Conservation (phyloP, 2,797 vertebrate genomes). For the Alosa sapidissima region DNA sequence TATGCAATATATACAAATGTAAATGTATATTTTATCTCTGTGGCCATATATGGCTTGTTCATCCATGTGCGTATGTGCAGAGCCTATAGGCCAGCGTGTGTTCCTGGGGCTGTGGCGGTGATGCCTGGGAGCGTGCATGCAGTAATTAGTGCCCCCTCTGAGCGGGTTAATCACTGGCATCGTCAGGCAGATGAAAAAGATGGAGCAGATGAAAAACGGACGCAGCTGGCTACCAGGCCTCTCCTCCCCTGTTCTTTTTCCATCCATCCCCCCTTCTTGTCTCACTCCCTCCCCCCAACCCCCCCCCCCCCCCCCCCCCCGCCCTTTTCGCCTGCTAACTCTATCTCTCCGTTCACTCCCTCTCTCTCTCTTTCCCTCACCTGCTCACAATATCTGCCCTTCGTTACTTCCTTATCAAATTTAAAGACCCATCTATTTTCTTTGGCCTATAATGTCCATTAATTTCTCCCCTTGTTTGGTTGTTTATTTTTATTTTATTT, state of each 20-base stretch:
- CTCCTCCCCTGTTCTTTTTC: neutral
- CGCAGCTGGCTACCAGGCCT: slow-evolving; percentile 16
- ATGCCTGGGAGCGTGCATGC: neutral
- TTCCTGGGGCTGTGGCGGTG: neutral
- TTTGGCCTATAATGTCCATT: no score
- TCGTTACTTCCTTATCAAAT: neutral
- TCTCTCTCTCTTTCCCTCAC: slow-evolving; percentile 47
- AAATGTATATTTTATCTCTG: neutral
- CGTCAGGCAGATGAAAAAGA: slow-evolving; percentile 22
- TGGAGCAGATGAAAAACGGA: slow-evolving; percentile 37
- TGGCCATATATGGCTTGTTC: neutral
- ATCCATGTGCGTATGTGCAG: neutral
- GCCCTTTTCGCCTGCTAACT: slow-evolving; percentile 47
- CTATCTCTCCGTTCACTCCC: slow-evolving; percentile 39
- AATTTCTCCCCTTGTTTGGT: no score
- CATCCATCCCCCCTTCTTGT: slow-evolving; percentile 45
- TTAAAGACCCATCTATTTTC: no score
- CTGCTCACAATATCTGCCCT: neutral
- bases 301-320: slow-evolving; percentile 39
- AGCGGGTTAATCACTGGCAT: slow-evolving; percentile 12
- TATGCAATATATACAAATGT: neutral
- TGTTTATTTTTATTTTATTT: no score
- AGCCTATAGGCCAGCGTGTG: neutral
- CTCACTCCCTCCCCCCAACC: slow-evolving; percentile 45
- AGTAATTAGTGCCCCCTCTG: slow-evolving; percentile 18